phyloP scores from a whole-genome alignment of 2,113 vertebrate species.

The Psilopogon haemacephalus region DNA sequence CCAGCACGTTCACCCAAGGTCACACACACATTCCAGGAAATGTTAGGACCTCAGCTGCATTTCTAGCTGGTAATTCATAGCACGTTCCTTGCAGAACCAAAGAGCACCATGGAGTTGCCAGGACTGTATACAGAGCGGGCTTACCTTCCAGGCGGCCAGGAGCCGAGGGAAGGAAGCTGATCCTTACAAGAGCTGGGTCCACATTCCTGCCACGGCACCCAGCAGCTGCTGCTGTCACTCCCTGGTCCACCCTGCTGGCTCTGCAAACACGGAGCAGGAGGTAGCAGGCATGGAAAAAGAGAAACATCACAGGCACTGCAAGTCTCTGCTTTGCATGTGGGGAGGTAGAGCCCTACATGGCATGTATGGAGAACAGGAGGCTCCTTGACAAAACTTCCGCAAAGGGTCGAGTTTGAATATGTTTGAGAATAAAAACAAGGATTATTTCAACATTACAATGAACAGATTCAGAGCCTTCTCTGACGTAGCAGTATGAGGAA shows the following conservation, averaged over 20 bases:
- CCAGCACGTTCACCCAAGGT: not conserved
- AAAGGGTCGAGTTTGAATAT: not conserved
- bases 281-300: not conserved
- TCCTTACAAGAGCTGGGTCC: slow-evolving; percentile 59
- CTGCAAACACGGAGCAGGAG: slow-evolving; percentile 27
- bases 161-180: slow-evolving; percentile 62
- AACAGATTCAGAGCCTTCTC: not conserved
- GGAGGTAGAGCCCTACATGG: not conserved
- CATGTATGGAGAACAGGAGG: rapidly evolving
- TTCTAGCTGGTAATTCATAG: not conserved
- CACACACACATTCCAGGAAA: not conserved
- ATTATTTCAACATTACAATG: not conserved
- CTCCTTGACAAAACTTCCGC: not conserved
- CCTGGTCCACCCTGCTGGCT: slow-evolving; percentile 40
- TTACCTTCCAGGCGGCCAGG: slow-evolving; percentile 76
- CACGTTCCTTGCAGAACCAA: slow-evolving; percentile 19
- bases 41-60: not conserved
- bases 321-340: not conserved
- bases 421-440: not conserved
- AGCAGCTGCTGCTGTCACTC: slow-evolving; percentile 83
- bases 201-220: slow-evolving; percentile 65
- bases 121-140: slow-evolving; percentile 35
- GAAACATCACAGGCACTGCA: not conserved
- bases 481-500: not conserved
- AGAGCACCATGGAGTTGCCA: not conserved